Conservation (phyloP, 2,797 vertebrate genomes). For the Euthynnus affinis region DNA sequence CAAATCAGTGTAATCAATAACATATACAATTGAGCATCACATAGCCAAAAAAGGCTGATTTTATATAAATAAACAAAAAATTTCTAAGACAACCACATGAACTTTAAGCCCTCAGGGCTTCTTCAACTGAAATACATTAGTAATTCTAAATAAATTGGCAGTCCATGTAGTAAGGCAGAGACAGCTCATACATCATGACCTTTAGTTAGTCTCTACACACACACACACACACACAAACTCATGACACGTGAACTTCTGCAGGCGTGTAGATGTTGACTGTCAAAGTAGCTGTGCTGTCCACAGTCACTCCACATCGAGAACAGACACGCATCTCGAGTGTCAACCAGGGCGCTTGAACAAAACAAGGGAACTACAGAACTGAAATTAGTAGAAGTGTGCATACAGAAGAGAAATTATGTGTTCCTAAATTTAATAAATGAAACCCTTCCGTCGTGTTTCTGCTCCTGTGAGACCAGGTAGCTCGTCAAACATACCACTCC, state of each 20-base stretch:
- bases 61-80: constrained; percentile 4
- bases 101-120: constrained; percentile 43
- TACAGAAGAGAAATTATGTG: constrained; percentile 39
- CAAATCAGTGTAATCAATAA: constrained; percentile 28
- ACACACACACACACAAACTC: constrained; percentile 52
- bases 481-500: constrained; percentile 95
- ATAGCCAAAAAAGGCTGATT: constrained; percentile 23
- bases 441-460: constrained; percentile 37
- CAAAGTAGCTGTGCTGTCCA: constrained; percentile 56
- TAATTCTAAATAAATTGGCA: constrained; percentile 53
- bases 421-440: constrained; percentile 45
- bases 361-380: constrained; percentile 43
- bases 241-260: constrained; percentile 23
- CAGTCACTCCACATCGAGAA: constrained; percentile 49
- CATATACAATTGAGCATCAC: constrained; percentile 30
- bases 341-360: constrained; percentile 54
- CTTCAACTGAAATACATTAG: constrained; percentile 38
- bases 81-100: constrained; percentile 16
- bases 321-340: constrained; percentile 63
- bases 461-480: constrained; percentile 45
- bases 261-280: constrained; percentile 25
- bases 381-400: constrained; percentile 50
- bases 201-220: constrained; percentile 45
- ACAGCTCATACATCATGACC: constrained; percentile 44
- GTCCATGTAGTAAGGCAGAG: constrained; percentile 68